Conservation (phyloP, 2,888 invertebrate genomes). For the Lycaena phlaeas region DNA sequence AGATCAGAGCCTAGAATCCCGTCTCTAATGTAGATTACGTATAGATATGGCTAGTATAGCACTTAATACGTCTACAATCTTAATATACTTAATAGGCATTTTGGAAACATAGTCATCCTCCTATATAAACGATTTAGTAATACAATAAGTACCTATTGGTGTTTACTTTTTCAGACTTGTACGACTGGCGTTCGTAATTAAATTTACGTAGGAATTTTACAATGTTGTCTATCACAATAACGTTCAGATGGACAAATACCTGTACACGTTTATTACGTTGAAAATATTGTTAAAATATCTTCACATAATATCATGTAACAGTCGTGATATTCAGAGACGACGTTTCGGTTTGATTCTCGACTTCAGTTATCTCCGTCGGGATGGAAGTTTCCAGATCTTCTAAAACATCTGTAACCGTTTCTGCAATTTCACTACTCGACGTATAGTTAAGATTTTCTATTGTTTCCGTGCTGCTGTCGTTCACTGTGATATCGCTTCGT, state of each 20-base stretch:
- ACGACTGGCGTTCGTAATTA: too few relatives aligned
- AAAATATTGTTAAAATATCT: neutral
- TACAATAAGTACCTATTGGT: conserved; percentile 4
- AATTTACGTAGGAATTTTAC: too few relatives aligned
- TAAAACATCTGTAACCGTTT: conserved; percentile 15
- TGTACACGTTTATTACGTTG: neutral
- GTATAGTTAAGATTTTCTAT: conserved; percentile 24
- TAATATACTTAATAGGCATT: neutral
- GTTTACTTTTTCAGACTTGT: conserved; percentile 5
- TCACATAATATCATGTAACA: conserved; percentile 19
- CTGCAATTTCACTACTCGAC: conserved; percentile 21
- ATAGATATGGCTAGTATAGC: neutral
- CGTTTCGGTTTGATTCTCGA: conserved; percentile 16
- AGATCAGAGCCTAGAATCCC: neutral
- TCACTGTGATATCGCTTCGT: conserved; percentile 65
- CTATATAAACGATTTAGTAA: too few relatives aligned
- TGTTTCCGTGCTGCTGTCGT: conserved; percentile 28
- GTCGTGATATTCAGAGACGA: conserved; percentile 14
- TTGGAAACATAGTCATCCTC: conserved; percentile 3
- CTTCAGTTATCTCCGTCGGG: conserved; percentile 1
- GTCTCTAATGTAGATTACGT: neutral
- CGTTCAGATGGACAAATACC: neutral
- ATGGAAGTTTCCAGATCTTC: neutral
- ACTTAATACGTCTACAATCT: neutral
- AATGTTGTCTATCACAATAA: conserved; percentile 5